Evolutionary conservation across 2,113 vertebrate genomes (phyloP).

Genomic region (Cichladusa arquata): DNA sequence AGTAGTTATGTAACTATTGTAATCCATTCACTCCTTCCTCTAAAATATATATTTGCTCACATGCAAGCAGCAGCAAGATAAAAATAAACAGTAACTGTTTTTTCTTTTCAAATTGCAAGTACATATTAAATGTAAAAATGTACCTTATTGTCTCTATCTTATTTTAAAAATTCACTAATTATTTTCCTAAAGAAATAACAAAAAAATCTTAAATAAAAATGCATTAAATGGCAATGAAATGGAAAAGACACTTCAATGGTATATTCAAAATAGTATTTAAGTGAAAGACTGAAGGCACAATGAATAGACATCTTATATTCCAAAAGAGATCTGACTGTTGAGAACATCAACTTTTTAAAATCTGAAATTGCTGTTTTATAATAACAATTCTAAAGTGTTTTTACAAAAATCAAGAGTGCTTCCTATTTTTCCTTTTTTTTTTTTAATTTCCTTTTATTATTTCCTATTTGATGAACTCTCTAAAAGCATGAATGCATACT

Average conservation of each 20-base stretch:
- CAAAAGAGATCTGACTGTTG: not conserved
- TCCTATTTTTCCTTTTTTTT: not conserved
- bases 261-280: not conserved
- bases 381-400: not conserved
- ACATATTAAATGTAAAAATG: not conserved
- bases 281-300: not conserved
- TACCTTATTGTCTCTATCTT: not conserved
- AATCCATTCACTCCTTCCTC: not conserved
- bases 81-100: not conserved
- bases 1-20: not conserved
- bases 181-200: not conserved
- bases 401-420: not conserved
- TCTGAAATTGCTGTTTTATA: not conserved
- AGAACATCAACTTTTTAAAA: not conserved
- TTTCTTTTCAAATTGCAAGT: not conserved
- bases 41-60: not conserved
- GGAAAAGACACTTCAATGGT: not conserved
- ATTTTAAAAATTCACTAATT: not conserved
- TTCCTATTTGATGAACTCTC: not conserved
- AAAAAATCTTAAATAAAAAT: not conserved
- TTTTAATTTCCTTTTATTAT: no score
- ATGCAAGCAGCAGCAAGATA: not conserved
- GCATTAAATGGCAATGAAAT: not conserved
- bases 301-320: not conserved
- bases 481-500: not conserved